Percentiles rank a stretch among this genome's conserved stretches.
Conservation (phyloP, 2,888 invertebrate genomes). For the Drosophila engyochracea region DNA sequence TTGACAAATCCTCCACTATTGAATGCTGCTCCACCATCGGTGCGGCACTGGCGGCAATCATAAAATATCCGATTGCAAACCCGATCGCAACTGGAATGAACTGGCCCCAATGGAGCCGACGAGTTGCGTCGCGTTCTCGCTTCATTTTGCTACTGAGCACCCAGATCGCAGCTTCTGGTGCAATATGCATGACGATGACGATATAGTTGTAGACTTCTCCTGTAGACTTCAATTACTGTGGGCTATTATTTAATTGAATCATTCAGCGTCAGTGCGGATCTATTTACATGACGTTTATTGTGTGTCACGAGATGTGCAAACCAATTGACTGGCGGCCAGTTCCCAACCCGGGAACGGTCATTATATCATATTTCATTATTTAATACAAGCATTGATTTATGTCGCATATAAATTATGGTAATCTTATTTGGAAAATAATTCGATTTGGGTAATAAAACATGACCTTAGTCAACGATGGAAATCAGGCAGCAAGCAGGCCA, state of each 20-base stretch:
- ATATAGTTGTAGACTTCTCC: slow-evolving; percentile 4
- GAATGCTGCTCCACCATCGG: slow-evolving; percentile 12
- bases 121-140: slow-evolving; percentile 27
- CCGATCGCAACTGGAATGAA: slow-evolving; percentile 17
- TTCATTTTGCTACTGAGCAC: slow-evolving; percentile 47
- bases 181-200: slow-evolving; percentile 2
- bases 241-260: slow-evolving; percentile 76
- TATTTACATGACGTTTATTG: slow-evolving; percentile 15
- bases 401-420: slow-evolving; percentile 50
- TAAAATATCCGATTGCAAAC: slow-evolving; percentile 2
- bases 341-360: background rate
- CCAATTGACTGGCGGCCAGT: slow-evolving; percentile 29
- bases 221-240: slow-evolving; percentile 17
- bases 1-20: background rate
- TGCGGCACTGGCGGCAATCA: slow-evolving; percentile 5
- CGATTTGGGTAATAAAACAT: slow-evolving; percentile 43
- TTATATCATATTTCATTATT: slow-evolving; percentile 23
- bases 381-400: slow-evolving; percentile 51
- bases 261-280: slow-evolving; percentile 24
- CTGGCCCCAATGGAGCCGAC: slow-evolving; percentile 18
- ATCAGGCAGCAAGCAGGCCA: slow-evolving; percentile 10
- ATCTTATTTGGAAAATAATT: slow-evolving; percentile 37
- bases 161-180: background rate
- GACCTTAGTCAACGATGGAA: slow-evolving; percentile 21
- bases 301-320: slow-evolving; percentile 31